phyloP scores from a whole-genome alignment of 2,888 invertebrate genomes.

The Eupithecia vulgata region DNA sequence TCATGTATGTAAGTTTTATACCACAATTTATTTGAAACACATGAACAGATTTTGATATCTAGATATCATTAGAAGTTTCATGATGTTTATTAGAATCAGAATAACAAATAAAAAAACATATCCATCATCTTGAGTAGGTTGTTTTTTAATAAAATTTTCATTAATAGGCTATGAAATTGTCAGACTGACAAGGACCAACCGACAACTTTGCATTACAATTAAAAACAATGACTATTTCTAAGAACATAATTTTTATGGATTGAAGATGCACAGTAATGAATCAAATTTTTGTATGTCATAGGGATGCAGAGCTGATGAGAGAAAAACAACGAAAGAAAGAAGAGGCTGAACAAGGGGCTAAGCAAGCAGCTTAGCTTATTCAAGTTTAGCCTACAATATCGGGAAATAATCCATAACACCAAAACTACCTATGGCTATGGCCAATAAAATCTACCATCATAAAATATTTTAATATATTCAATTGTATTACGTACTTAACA shows the following conservation, averaged over 20 bases:
- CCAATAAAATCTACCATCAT: conserved; percentile 50
- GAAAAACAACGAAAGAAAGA: conserved; percentile 93
- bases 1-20: no score
- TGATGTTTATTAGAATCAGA: no score
- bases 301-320: conserved; percentile 95
- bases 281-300: conserved; percentile 65
- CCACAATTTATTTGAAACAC: no score
- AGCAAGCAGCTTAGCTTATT: conserved; percentile 66
- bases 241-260: background rate
- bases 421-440: conserved; percentile 51
- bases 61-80: no score
- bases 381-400: conserved; percentile 8
- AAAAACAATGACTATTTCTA: no score
- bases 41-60: no score
- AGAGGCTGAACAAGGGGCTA: conserved; percentile 50
- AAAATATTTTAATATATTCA: conserved; percentile 47
- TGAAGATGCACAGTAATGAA: background rate
- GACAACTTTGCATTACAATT: no score
- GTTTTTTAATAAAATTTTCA: no score
- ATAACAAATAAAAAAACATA: no score
- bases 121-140: no score
- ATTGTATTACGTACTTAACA: conserved; percentile 54
- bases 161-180: no score
- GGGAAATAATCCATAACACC: conserved; percentile 14
- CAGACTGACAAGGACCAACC: no score